Base-by-base conservation (phyloP, 2,888 invertebrate species). In the Trichacis sp. region DNA sequence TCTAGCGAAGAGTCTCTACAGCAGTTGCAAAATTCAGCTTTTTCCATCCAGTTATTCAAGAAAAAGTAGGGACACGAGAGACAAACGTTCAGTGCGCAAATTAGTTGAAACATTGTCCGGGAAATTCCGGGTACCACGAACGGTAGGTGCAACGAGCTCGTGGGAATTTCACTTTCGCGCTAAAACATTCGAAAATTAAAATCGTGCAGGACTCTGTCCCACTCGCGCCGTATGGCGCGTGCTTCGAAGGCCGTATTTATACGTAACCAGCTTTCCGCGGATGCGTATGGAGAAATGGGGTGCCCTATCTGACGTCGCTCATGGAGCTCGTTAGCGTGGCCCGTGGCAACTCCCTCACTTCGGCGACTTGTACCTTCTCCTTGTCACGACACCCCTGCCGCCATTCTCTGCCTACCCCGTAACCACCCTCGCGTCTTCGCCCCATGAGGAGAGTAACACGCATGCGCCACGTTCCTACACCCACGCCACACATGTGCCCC, bases 321-420 rank as follows among this genome's bases (percentile, higher is more conserved):
- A 81, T 81, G 81, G 81, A 82, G 82, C 82, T 82, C 82, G 82
- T 82, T 82, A 82, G 82, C 80, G 82, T 82, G 82, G 80, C 82
- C 82, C 77, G 56, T 82, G 74, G 82, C 82, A 82, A 82, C 82
- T 76, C 82, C 82, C 82, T 78, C 76, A 74, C 73, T 69, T 73
- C 71, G 63, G 49, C 69, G 73, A 71, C 71, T 68, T 68, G 64
- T 62, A 52, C 69, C 68, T 63, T 66, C 69, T 70, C 68, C 68
- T 47, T 20, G 40, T 45, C 63, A 49, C 59, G 57, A 62, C 55
- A 64, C 60, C 67, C 67, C 56, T 55, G 59, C 61, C 69, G 65
- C 69, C 69, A 70, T 70, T 59, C 70, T 68, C 45, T 64, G 43
- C 61, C 65, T 64, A 24, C 24, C 69, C 68, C 69, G 60, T 65